Conservation (phyloP, 2,113 vertebrate genomes). For the Pitta sordida region DNA sequence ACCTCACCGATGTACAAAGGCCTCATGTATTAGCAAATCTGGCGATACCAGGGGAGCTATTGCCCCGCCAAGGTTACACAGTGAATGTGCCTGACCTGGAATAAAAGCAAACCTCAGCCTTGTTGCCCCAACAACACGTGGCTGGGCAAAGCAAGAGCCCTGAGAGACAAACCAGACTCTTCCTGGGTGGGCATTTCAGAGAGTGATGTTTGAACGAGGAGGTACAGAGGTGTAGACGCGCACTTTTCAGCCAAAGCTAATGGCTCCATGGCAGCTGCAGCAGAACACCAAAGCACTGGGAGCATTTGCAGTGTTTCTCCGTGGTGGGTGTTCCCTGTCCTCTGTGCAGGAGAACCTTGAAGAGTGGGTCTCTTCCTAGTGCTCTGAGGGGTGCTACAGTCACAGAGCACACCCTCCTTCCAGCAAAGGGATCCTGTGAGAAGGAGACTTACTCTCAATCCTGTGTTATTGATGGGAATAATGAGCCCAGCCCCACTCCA, state of each 20-base stretch:
- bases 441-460: background rate
- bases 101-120: background rate
- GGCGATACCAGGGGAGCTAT: background rate
- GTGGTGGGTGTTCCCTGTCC: background rate
- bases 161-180: accelerated
- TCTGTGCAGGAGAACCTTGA: background rate
- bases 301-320: background rate
- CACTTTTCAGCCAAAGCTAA: background rate
- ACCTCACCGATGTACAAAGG: background rate
- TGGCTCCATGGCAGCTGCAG: background rate
- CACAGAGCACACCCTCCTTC: background rate
- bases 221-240: accelerated
- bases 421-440: background rate
- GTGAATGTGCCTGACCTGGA: background rate
- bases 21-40: background rate
- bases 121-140: background rate
- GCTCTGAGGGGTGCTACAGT: background rate
- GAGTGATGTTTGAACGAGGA: background rate
- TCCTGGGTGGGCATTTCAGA: background rate
- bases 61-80: background rate
- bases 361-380: background rate
- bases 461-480: background rate
- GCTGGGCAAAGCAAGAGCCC: background rate
- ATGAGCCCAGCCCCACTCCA: background rate
- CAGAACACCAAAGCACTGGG: background rate